A percentile compares a stretch with the other conserved stretches of the same genome.
Conservation (phyloP, 2,113 vertebrate genomes). For the Cinclus mexicanus region DNA sequence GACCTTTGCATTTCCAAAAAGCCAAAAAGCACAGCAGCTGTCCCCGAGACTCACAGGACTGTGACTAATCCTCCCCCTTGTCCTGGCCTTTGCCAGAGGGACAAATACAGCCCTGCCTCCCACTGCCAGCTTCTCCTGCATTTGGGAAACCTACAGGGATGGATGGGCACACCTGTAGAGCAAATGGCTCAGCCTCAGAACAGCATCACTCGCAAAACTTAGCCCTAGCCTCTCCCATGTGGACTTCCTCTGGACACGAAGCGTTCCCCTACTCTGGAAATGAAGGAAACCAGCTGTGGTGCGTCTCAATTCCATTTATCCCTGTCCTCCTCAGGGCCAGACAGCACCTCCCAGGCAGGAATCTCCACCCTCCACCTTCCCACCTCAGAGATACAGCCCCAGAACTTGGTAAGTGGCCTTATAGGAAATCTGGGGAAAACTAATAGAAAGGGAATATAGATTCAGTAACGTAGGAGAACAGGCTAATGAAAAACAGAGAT, state of each 20-base stretch:
- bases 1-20: not conserved
- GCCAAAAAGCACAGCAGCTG: not conserved
- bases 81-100: not conserved
- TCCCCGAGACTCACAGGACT: not conserved
- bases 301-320: too few species aligned
- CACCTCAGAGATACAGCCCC: fast-evolving
- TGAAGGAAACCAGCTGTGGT: not conserved
- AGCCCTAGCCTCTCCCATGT: not conserved
- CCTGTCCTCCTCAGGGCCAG: not conserved
- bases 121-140: not conserved
- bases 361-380: not conserved
- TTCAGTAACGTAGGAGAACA: fast-evolving
- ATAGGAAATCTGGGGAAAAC: not conserved
- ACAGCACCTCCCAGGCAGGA: not conserved
- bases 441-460: not conserved
- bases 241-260: not conserved
- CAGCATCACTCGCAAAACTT: not conserved
- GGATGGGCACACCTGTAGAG: not conserved
- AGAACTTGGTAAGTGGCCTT: not conserved
- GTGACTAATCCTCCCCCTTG: not conserved
- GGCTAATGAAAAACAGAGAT: not conserved
- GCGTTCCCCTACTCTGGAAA: fast-evolving
- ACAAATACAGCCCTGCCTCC: not conserved
- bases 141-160: not conserved
- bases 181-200: not conserved